These are phyloP conservation scores for Gandaritis pyraliata DNA, from an alignment of 2,888 invertebrate species.

Conservation along the genomic window DNA sequence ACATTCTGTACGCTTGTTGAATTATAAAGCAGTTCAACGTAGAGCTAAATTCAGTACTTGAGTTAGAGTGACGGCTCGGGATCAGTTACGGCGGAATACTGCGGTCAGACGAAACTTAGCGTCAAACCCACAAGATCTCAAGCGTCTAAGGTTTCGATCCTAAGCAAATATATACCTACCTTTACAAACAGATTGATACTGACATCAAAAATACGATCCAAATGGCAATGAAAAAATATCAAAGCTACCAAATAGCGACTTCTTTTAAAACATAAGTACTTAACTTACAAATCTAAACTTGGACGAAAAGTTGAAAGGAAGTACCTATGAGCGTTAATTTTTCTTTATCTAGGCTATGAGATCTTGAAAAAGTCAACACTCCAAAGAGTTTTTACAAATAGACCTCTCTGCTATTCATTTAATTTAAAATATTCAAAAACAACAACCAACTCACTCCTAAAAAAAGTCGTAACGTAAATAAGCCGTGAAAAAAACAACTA, in stretches of 20 bases:
- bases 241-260: neutral
- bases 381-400: no score
- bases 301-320: no score
- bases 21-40: constrained; percentile 41
- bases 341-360: no score
- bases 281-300: no score
- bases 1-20: constrained; percentile 44
- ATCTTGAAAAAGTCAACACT: no score
- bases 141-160: neutral
- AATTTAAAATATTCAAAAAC: neutral
- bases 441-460: neutral
- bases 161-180: constrained; percentile 9
- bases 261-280: neutral
- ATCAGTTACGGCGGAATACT: constrained; percentile 3
- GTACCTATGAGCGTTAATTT: no score
- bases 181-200: neutral
- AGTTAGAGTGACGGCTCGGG: constrained; percentile 19
- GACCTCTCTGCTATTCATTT: neutral
- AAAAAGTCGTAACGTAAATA: neutral
- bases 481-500: constrained; percentile 10
- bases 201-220: neutral
- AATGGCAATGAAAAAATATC: constrained; percentile 4
- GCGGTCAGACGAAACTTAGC: constrained; percentile 8
- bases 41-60: constrained; percentile 21
- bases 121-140: constrained; percentile 5